These are phyloP conservation scores for Ianthella basta DNA, from an alignment of 37 sponge, comb jelly and placozoan genomes.

Conservation along the genomic window DNA sequence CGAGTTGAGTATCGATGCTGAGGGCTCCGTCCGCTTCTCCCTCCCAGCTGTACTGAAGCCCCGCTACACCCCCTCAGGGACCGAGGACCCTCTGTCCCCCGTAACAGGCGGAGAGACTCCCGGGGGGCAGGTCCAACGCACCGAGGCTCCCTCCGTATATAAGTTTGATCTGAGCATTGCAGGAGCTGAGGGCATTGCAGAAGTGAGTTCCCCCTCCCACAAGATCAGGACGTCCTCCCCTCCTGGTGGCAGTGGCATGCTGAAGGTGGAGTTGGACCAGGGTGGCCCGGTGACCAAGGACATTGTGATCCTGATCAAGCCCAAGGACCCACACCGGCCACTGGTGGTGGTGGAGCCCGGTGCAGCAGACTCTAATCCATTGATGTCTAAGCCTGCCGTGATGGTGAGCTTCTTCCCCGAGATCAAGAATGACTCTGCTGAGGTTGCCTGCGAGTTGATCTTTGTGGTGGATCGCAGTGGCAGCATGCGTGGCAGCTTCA, in stretches of 20 bases:
- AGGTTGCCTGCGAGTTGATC: slow-evolving; percentile 65
- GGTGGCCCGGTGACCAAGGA: slow-evolving; percentile 33
- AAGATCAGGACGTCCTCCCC: background rate
- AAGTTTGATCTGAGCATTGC: slow-evolving; percentile 31
- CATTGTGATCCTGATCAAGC: slow-evolving; percentile 55
- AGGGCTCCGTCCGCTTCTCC: slow-evolving; percentile 57
- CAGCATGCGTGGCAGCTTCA: slow-evolving; percentile 61
- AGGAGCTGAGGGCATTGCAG: slow-evolving; percentile 16
- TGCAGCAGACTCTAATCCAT: too few relatives aligned
- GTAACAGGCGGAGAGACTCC: background rate
- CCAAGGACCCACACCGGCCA: slow-evolving; percentile 43
- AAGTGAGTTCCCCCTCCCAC: slow-evolving; percentile 66
- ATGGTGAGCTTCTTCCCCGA: slow-evolving; percentile 65
- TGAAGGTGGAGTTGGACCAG: slow-evolving; percentile 2
- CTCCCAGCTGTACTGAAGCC: slow-evolving; percentile 63
- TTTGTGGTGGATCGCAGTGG: slow-evolving; percentile 80
- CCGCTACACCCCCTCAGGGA: slow-evolving; percentile 54
- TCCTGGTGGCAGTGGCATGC: background rate
- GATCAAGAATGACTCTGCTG: slow-evolving; percentile 6
- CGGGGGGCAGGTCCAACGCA: slow-evolving; percentile 25
- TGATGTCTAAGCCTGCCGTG: slow-evolving; percentile 36
- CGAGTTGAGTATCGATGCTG: slow-evolving; percentile 39
- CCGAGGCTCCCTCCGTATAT: slow-evolving; percentile 29
- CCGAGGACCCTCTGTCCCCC: slow-evolving; percentile 18
- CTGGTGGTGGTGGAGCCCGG: slow-evolving; percentile 44